phyloP scores from a whole-genome alignment of 2,797 vertebrate species.

The Miichthys miiuy region DNA sequence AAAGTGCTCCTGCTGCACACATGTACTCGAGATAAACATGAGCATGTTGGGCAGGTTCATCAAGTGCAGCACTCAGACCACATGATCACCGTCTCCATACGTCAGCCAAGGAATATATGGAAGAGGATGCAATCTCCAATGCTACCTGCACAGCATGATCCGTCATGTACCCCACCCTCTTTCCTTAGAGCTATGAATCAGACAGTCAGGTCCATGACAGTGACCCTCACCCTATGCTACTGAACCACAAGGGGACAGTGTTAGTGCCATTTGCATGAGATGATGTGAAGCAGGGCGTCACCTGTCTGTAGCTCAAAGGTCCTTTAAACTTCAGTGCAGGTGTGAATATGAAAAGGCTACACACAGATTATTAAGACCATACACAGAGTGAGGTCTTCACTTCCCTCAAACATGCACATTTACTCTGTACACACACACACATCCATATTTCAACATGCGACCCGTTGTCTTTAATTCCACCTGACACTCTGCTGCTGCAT shows the following conservation, averaged over 20 bases:
- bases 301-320: constrained; percentile 18
- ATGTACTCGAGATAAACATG: constrained; percentile 1
- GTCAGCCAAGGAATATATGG: constrained; percentile 25
- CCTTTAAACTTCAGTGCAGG: constrained; percentile 27
- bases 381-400: neutral
- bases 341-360: neutral
- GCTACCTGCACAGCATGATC: neutral
- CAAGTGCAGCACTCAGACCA: constrained; percentile 20
- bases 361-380: neutral
- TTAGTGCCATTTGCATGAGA: constrained; percentile 1
- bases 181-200: constrained; percentile 15
- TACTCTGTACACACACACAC: constrained; percentile 18
- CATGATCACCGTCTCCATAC: neutral
- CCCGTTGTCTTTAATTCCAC: constrained; percentile 71
- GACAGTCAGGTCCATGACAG: neutral
- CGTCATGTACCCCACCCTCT: neutral
- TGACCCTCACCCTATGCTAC: constrained; percentile 19
- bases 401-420: constrained; percentile 43
- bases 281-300: constrained; percentile 8
- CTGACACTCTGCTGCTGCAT: constrained; percentile 72
- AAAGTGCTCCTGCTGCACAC: constrained; percentile 13
- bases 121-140: constrained; percentile 5
- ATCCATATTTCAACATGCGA: constrained; percentile 63
- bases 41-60: constrained; percentile 8
- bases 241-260: neutral